Conservation (phyloP, 2,113 vertebrate genomes). For the Limnothrissa miodon region DNA sequence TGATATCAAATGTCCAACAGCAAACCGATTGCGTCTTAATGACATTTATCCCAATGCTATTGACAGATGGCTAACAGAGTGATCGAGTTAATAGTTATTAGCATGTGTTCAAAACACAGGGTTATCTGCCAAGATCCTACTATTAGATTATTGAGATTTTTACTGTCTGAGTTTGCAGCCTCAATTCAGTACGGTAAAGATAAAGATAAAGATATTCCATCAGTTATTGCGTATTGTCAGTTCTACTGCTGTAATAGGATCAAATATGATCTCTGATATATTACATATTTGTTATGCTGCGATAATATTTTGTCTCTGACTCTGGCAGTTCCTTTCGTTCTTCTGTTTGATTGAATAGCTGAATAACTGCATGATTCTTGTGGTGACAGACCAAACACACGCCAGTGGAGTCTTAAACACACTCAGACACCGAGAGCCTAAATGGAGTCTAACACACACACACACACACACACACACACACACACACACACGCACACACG, state of each 20-base stretch:
- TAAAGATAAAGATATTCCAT: neutral
- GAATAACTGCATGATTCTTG: neutral
- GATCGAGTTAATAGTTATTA: conserved; percentile 57
- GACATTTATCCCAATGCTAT: conserved; percentile 52
- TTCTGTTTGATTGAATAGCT: neutral
- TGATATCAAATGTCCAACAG: conserved; percentile 48
- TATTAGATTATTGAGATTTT: neutral
- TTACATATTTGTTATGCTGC: neutral
- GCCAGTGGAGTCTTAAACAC: neutral
- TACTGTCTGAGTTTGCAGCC: neutral
- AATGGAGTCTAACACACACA: too few species aligned
- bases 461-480: neutral
- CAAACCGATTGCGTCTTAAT: conserved; percentile 49
- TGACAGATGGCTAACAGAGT: conserved; percentile 46
- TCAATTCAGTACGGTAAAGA: neutral
- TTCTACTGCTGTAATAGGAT: too few species aligned
- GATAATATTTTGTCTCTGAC: neutral
- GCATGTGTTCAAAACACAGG: neutral
- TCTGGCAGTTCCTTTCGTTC: neutral
- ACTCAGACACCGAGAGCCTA: neutral
- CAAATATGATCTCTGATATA: neutral
- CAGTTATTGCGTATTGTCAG: neutral
- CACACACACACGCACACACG: neutral
- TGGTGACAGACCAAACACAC: neutral
- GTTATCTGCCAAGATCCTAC: neutral